Evolutionary conservation across 2,888 invertebrate species (phyloP).

Genomic region (Melinaea menophilus): DNA sequence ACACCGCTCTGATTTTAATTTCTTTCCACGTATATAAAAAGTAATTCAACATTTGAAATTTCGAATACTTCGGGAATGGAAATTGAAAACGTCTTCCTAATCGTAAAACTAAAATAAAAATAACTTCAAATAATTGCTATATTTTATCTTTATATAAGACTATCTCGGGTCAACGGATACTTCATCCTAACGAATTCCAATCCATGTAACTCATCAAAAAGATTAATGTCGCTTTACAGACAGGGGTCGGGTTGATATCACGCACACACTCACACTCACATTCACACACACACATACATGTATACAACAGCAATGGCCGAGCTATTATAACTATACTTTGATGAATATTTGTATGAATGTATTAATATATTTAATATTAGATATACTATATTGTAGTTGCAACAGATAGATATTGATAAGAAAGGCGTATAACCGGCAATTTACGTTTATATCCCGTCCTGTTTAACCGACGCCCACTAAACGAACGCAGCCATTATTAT

Average conservation of each 20-base stretch:
- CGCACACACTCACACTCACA: conserved; percentile 19
- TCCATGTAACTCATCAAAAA: conserved; percentile 18
- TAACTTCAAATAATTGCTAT: no score
- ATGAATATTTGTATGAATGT: no score
- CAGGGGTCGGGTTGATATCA: conserved; percentile 23
- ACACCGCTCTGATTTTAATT: no score
- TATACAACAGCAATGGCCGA: neutral
- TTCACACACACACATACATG: neutral
- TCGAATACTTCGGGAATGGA: no score
- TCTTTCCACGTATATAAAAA: no score
- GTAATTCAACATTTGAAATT: no score
- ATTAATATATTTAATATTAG: no score
- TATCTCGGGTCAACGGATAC: neutral
- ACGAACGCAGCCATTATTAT: conserved; percentile 27
- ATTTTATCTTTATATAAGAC: no score
- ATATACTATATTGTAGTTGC: no score
- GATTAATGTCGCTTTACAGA: conserved; percentile 20
- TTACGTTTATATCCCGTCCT: conserved; percentile 28
- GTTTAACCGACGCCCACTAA: conserved; percentile 30
- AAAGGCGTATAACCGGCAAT: conserved; percentile 30
- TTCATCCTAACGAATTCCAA: conserved; percentile 18
- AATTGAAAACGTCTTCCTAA: no score
- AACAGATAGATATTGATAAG: conserved; percentile 28
- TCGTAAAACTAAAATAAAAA: no score
- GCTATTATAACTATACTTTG: neutral